These are phyloP conservation scores for Eublepharis macularius DNA, from an alignment of 2,113 vertebrate species.

Conservation along the genomic window DNA sequence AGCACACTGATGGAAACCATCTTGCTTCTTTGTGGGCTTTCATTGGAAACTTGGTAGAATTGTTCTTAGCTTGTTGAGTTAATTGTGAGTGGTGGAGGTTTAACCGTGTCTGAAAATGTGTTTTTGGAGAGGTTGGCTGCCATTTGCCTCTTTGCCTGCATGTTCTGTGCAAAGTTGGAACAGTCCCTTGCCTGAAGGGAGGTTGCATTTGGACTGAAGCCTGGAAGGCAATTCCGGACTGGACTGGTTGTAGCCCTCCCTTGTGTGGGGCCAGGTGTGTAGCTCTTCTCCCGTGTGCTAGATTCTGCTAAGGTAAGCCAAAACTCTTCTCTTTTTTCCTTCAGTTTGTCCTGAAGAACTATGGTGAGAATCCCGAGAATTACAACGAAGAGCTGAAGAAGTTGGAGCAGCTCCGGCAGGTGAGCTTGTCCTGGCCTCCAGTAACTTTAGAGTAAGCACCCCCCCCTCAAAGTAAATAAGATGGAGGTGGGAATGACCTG, in stretches of 20 bases:
- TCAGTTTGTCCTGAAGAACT: conserved; percentile 96
- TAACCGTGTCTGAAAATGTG: neutral
- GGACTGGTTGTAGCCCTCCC: too few relatives aligned
- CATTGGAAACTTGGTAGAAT: too few relatives aligned
- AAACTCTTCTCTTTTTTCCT: neutral
- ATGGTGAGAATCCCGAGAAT: conserved; percentile 94
- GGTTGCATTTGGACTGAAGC: neutral
- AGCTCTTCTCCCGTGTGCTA: accelerated
- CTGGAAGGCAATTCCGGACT: neutral
- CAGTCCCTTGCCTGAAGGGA: neutral
- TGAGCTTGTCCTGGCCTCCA: conserved; percentile 36
- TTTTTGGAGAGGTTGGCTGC: neutral
- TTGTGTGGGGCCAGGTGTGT: neutral
- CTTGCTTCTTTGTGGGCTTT: too few relatives aligned
- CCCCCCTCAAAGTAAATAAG: too few relatives aligned
- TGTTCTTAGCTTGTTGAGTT: neutral
- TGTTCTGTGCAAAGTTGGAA: neutral
- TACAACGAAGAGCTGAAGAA: conserved; percentile 97
- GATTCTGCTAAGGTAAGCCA: too few relatives aligned
- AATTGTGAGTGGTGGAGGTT: neutral
- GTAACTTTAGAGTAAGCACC: accelerated
- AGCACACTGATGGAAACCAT: too few relatives aligned
- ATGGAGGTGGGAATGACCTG: neutral
- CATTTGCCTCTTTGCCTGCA: neutral
- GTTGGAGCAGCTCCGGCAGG: conserved; percentile 92